Evolutionary conservation across 2,797 vertebrate genomes (phyloP).

Genomic region (Hylomyscus alleni): DNA sequence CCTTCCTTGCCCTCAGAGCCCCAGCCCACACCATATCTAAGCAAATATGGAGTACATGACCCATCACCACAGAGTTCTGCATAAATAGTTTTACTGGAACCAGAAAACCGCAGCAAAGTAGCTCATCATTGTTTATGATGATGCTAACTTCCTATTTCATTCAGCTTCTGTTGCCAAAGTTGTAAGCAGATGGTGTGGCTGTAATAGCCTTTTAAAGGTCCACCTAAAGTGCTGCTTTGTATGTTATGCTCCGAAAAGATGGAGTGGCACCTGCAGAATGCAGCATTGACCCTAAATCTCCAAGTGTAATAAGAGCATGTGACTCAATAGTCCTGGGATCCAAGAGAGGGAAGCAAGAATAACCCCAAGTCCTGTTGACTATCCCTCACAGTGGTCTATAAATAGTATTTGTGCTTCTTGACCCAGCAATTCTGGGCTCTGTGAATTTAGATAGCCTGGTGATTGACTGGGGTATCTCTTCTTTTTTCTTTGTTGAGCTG

Average conservation of each 20-base stretch:
- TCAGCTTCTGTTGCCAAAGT: not conserved
- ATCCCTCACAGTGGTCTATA: slow-evolving; percentile 15
- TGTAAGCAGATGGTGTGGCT: not conserved
- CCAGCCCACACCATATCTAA: not conserved
- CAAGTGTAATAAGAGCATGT: not conserved
- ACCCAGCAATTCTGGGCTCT: slow-evolving; percentile 5
- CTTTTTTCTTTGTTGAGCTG: not conserved
- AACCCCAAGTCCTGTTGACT: not conserved
- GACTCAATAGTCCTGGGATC: slow-evolving; percentile 7
- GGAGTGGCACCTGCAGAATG: slow-evolving; percentile 26
- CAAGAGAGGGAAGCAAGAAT: slow-evolving; percentile 8
- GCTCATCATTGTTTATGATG: not conserved
- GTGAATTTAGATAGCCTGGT: slow-evolving; percentile 1
- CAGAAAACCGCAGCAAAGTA: not conserved
- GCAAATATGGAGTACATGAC: not conserved
- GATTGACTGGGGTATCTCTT: not conserved
- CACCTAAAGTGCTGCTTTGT: not conserved
- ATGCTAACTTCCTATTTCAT: slow-evolving; percentile 5
- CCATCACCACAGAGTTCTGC: not conserved
- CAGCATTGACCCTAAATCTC: not conserved
- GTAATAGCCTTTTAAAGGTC: slow-evolving; percentile 21
- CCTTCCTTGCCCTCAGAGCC: not conserved
- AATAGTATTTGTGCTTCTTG: slow-evolving; percentile 57
- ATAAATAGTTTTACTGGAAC: slow-evolving; percentile 1
- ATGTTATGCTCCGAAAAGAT: not conserved